Conservation (phyloP, 2,113 vertebrate genomes). For the Dicaeum eximium region DNA sequence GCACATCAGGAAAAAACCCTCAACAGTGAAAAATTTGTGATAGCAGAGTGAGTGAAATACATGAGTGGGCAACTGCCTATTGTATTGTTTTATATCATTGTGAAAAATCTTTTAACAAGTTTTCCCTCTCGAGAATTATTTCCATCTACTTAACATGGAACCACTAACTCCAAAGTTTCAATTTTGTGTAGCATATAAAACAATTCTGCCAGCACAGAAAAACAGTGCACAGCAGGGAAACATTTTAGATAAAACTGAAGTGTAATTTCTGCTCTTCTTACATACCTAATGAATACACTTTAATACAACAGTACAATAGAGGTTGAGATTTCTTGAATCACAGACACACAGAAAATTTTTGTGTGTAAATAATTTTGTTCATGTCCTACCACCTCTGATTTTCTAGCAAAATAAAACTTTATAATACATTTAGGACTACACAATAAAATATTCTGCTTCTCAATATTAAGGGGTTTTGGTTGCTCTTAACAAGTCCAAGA, state of each 20-base stretch:
- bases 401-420: background rate
- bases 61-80: constrained; percentile 6
- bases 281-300: constrained; percentile 39
- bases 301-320: constrained; percentile 23
- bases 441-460: background rate
- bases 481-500: background rate
- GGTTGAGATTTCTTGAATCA: background rate
- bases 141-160: constrained; percentile 30
- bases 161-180: constrained; percentile 19
- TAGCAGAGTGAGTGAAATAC: background rate
- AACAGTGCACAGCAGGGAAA: constrained; percentile 43
- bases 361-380: background rate
- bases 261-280: constrained; percentile 34
- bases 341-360: background rate
- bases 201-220: constrained; percentile 23
- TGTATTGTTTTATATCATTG: constrained; percentile 36
- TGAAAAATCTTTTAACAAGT: constrained; percentile 34
- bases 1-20: background rate
- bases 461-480: background rate
- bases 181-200: background rate
- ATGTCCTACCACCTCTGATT: background rate
- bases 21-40: background rate
- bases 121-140: constrained; percentile 42
- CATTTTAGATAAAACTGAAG: constrained; percentile 42
- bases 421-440: background rate